Evolutionary conservation across 2,797 vertebrate genomes (phyloP), one percentile per base, ranked within the genome.

Genomic region (Onychomys torridus): DNA sequence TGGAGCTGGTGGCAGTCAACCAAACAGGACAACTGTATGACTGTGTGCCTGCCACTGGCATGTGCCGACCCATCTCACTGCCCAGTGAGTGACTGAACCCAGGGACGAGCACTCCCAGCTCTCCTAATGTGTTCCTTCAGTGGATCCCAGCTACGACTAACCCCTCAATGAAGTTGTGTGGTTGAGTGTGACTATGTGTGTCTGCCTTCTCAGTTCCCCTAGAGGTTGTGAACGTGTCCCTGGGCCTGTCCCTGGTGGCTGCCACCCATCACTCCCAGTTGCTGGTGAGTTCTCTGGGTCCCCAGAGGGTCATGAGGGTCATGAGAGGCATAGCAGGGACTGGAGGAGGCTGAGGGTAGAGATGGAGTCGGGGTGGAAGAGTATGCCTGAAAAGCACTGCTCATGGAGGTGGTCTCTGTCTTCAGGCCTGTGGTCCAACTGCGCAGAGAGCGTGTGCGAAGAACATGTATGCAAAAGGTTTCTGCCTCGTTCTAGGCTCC

Each of bases 361-460:
- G 43, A 46, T 6, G 27, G 23, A 6, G n/a, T 34, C 21, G 14
- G 7, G 34, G 14, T 34, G n/a, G 32, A 13, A 25, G 52, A 7
- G 19, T 2, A 2, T 55, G 16, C n/a, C 34, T 14, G 76, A 34
- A 9, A 0, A 43, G 29, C 46, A 14, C 52, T 65, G 32, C 34
- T 87, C 61, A 94, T n/a, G 52, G 63, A 23, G 6, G 16, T 5
- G 71, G 25, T 19, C 32, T 95, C 65, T 83, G 17, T 6, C 73
- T 40, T 11, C 71, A 98, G 98, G 97, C 93, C 63, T 98, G 98
- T 0, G 98, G 97, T 6, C 98, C 98, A 0, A 98, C 97, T 0
- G 17, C 81, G 23, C 95, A 97, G 79, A 97, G 43, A 90, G 11
- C 78, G 34, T 98, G 98, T 1, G 97, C 94, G 27, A 49, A 95